Evolutionary conservation across 2,888 invertebrate genomes (phyloP), one percentile per base, ranked within the genome.

Genomic region (Nezara viridula): DNA sequence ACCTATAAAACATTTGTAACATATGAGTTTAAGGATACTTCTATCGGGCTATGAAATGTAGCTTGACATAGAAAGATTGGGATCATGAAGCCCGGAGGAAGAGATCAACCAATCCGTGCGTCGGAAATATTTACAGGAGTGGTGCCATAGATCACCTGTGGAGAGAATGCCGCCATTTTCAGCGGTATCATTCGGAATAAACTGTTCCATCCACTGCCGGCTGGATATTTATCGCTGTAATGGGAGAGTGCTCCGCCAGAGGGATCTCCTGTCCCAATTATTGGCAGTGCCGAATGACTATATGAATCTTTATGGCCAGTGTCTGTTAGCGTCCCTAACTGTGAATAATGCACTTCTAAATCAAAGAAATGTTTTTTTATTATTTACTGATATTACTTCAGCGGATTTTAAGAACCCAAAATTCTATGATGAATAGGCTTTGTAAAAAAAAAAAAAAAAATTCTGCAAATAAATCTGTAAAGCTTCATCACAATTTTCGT

Each of bases 191-290:
- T 44, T 44, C 7, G 44, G 66, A 21, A 37, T 37, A 73, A 73
- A 73, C 19, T 21, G 66, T 37, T 73, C 32, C 19, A 73, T 37
- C 66, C 55, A 55, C 55, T 27, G 60, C 60, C 27, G 2, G 12
- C 14, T 27, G 27, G 27, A 60, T 60, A 60, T 60, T 60, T 60
- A 60, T 60, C 10, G 60, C 60, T n/a, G 55, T n/a, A n/a, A 55
- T 55, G 9, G n/a, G 21, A 2, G n/a, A 27, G 60, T 73, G 37
- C 66, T 32, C 37, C 32, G 37, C 7, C 7, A 10, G 19, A 73
- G 66, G 37, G 66, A 73, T 37, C 66, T 60, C 60, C 60, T 37
- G 66, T 32, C 66, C 66, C 66, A 73, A 73, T 73, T 73, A 73
- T 73, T 73, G 66, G 66, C 66, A 37, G 66, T 37, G 16, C 6